Evolutionary conservation across 2,888 invertebrate genomes (phyloP).

Genomic region (Syrphus vitripennis): DNA sequence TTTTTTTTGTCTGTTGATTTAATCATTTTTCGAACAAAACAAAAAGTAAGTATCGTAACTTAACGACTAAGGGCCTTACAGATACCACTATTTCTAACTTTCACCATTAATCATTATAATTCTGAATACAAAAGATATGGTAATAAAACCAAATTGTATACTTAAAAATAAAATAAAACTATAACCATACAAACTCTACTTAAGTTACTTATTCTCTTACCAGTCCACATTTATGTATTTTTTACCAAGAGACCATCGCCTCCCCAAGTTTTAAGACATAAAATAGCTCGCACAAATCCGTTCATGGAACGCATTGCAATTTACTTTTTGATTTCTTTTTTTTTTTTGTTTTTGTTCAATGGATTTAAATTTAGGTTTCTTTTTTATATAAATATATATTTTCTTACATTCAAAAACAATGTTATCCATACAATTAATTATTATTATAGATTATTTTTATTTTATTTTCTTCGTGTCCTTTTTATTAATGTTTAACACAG

Average conservation of each 20-base stretch:
- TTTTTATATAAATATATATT: constrained; percentile 30
- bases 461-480: constrained; percentile 5
- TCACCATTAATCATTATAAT: constrained; percentile 19
- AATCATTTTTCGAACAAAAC: constrained; percentile 45
- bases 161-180: background rate
- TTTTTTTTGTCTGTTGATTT: constrained; percentile 3
- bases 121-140: constrained; percentile 7
- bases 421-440: constrained; percentile 17
- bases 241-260: constrained; percentile 3
- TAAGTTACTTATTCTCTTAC: constrained; percentile 7
- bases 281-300: constrained; percentile 37
- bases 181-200: background rate
- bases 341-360: constrained; percentile 20
- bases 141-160: constrained; percentile 54
- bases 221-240: background rate
- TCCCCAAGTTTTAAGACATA: background rate
- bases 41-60: constrained; percentile 4
- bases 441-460: constrained; percentile 1
- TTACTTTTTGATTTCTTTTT: background rate
- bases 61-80: constrained; percentile 44
- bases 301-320: constrained; percentile 55
- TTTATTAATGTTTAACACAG: constrained; percentile 4
- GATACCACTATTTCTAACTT: constrained; percentile 15
- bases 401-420: constrained; percentile 12
- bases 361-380: constrained; percentile 18